These are phyloP conservation scores for Rambutsinella grinnellia DNA, from an alignment of 2,888 invertebrate species.

Conservation along the genomic window DNA sequence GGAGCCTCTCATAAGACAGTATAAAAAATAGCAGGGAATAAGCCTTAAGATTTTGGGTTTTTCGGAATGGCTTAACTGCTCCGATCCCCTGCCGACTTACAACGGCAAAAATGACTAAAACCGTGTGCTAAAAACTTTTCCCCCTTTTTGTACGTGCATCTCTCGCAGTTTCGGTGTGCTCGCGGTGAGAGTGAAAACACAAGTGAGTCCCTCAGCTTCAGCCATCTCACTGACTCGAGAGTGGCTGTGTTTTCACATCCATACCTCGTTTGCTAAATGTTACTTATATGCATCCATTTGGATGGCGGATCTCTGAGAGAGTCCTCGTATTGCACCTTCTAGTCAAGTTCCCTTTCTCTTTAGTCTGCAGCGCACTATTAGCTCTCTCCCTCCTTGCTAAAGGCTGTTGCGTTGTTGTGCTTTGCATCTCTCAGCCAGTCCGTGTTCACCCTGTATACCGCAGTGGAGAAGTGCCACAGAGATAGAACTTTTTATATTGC, in stretches of 20 bases:
- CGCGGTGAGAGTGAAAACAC: slow-evolving; percentile 50
- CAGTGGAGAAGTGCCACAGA: not conserved
- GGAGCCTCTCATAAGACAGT: not conserved
- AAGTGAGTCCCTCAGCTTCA: slow-evolving; percentile 57
- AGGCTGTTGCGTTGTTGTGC: not conserved
- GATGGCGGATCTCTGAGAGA: slow-evolving; percentile 7
- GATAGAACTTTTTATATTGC: not conserved
- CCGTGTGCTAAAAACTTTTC: slow-evolving; percentile 31
- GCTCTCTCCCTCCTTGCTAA: not conserved
- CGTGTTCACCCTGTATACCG: not conserved
- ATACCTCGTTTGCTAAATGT: slow-evolving; percentile 4
- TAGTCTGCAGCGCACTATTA: slow-evolving; percentile 13
- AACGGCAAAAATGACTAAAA: slow-evolving; percentile 55
- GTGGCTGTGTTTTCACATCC: slow-evolving; percentile 33
- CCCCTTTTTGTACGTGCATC: not conserved
- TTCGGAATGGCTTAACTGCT: slow-evolving; percentile 59
- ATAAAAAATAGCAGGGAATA: slow-evolving; percentile 31
- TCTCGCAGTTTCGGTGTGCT: slow-evolving; percentile 3
- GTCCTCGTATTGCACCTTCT: not conserved
- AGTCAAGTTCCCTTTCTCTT: not conserved
- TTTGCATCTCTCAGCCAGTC: not conserved
- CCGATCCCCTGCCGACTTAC: slow-evolving; percentile 58
- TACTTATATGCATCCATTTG: not conserved
- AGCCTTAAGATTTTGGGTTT: slow-evolving; percentile 49
- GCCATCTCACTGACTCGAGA: slow-evolving; percentile 51